Base-by-base conservation (phyloP, 2,113 vertebrate species). In the Cyprinus carpio region DNA sequence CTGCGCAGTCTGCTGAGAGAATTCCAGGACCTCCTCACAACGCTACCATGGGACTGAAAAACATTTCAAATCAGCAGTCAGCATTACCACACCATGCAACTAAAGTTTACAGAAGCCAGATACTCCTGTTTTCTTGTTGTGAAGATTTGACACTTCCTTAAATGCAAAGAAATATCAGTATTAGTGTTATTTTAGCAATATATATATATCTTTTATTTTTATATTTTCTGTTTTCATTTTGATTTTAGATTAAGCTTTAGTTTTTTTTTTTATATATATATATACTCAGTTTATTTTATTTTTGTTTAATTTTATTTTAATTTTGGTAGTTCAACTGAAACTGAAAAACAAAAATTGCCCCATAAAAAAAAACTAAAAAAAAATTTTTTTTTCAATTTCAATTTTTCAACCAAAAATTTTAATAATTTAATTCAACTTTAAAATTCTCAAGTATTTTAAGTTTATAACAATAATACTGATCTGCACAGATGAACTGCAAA, bases 41-140 rank as follows among this genome's bases (percentile, higher is more conserved):
- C 6, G 49, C 49, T 71, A 72, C 81, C 49, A 82, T 58, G 49
- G 81, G 67, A 72, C 49, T 67, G 49, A 72, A 82, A 71, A 56
- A 31, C 20, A 40, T 82, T 82, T 13, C 13, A 65, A 67, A 81
- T 51, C 40, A 46, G 46, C 43, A 12, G 16, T 82, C n/a, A 58
- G 31, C 76, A 78, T 82, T 31, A 65, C 10, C 51, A 15, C 62
- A 69, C 4, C 18, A 10, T 29, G 56, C 20, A 43, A 11, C 77
- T 62, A 1, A 40, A 62, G 34, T 62, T 40, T n/a, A 25, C 18
- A 64, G 6, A 25, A 16, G 34, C 18, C 9, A 60, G 9, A 10
- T 12, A 13, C 18, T 40, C 20, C 5, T 8, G 56, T 8, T 25
- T 8, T 37, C 67, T 12, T 13, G 37, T n/a, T 72, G 18, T 23